A percentile compares a stretch with the other conserved stretches of the same genome.
These are phyloP conservation scores for Chlorospingus flavigularis DNA, from an alignment of 2,797 vertebrate species.

Conservation along the genomic window DNA sequence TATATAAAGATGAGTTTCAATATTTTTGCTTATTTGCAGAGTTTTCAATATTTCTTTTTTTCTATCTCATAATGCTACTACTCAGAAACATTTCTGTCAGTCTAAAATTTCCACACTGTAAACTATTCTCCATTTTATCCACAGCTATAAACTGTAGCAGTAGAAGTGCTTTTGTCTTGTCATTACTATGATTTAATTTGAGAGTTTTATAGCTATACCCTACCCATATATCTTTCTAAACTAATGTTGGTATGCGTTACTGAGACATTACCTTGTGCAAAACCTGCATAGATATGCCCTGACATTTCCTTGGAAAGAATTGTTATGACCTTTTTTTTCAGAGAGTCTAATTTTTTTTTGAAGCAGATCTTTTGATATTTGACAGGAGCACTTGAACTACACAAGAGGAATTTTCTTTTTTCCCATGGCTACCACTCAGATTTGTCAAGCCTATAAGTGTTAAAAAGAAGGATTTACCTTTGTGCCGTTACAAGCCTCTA, in stretches of 20 bases:
- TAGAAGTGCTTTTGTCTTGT: background rate
- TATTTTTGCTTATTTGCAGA: background rate
- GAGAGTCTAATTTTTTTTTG: background rate
- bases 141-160: background rate
- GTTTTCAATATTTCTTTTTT: background rate
- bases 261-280: background rate
- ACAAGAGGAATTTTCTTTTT: background rate
- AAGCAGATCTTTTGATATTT: background rate
- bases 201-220: background rate
- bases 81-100: background rate
- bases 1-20: background rate
- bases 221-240: background rate
- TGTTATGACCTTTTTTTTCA: background rate
- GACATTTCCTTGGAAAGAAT: background rate
- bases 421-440: background rate
- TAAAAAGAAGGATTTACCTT: background rate
- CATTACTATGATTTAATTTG: background rate
- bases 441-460: background rate
- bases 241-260: background rate
- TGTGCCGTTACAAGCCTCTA: background rate
- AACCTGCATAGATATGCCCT: background rate
- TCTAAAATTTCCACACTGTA: background rate
- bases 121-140: background rate
- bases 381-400: background rate
- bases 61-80: background rate